Evolutionary conservation across 1,140 invertebrate species (phyloP).

Genomic region (Pinna nobilis): DNA sequence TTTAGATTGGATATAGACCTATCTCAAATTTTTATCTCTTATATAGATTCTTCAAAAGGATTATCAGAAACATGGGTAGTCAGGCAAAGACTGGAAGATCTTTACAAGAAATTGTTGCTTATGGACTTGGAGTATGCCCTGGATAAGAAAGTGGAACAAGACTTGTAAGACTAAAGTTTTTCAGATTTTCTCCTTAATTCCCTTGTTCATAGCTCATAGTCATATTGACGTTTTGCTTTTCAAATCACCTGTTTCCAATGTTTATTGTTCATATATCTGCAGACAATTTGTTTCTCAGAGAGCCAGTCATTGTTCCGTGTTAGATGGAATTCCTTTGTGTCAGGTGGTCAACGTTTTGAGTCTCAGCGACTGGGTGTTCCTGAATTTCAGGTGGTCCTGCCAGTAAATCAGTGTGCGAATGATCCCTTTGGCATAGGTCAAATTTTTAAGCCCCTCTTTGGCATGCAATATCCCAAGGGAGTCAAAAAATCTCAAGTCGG

Average conservation of each 20-base stretch:
- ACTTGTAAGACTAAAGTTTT: constrained; percentile 77
- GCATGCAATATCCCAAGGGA: no score
- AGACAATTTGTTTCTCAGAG: background rate
- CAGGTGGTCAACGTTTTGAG: no score
- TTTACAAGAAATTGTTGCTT: constrained; percentile 88
- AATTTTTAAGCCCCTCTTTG: no score
- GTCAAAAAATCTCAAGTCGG: no score
- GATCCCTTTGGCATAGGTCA: no score
- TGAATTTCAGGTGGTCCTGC: no score
- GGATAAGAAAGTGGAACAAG: constrained; percentile 91
- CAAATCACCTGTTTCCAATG: background rate
- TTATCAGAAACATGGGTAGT: constrained; percentile 71
- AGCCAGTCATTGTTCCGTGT: background rate
- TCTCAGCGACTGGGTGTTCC: no score
- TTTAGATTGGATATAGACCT: constrained; percentile 19
- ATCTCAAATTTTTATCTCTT: constrained; percentile 2
- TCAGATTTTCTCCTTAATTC: background rate
- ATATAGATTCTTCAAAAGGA: constrained; percentile 57
- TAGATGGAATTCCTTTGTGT: no score
- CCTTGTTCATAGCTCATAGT: background rate
- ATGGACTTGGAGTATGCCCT: constrained; percentile 90
- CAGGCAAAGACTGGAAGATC: constrained; percentile 78
- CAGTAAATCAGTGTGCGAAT: no score
- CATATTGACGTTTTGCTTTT: background rate
- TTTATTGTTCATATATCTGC: background rate